A percentile compares a stretch with the other conserved stretches of the same genome.
These are phyloP conservation scores for Sarcophaga peregrina DNA, from an alignment of 1,140 invertebrate species.

Conservation along the genomic window DNA sequence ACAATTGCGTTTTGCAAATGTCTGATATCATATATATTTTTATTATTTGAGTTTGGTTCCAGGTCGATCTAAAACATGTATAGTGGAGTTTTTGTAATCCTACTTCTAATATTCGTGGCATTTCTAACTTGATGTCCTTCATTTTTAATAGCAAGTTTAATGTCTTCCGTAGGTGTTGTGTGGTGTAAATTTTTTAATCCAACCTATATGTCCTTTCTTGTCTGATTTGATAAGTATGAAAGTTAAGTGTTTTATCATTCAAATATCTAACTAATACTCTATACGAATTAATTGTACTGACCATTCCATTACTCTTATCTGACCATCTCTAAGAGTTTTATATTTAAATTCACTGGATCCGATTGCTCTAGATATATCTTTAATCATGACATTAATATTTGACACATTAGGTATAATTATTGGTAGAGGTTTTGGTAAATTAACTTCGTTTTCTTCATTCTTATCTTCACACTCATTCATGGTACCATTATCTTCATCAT, in stretches of 20 bases:
- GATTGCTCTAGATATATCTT: not conserved
- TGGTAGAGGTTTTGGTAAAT: not conserved
- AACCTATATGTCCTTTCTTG: slow-evolving; percentile 13
- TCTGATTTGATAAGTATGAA: not conserved
- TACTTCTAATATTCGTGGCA: slow-evolving; percentile 28
- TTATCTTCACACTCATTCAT: not conserved
- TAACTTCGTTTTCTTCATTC: no score
- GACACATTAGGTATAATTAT: not conserved
- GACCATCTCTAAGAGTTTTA: no score
- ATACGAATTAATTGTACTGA: slow-evolving; percentile 36
- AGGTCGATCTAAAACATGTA: slow-evolving; percentile 33
- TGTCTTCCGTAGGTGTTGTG: slow-evolving; percentile 1
- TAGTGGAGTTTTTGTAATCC: slow-evolving; percentile 28
- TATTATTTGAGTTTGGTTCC: slow-evolving; percentile 26
- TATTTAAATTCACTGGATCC: no score
- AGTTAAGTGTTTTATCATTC: slow-evolving; percentile 17
- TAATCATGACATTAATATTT: not conserved
- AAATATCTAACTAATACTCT: slow-evolving; percentile 18
- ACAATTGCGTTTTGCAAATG: slow-evolving; percentile 11
- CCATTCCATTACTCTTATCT: no score
- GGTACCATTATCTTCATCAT: not conserved
- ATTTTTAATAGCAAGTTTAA: not conserved
- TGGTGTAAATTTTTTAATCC: slow-evolving; percentile 10
- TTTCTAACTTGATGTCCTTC: slow-evolving; percentile 29
- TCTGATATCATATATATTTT: slow-evolving; percentile 24